These are phyloP conservation scores for Spondyliosoma cantharus DNA, from an alignment of 2,797 vertebrate genomes.

Conservation along the genomic window DNA sequence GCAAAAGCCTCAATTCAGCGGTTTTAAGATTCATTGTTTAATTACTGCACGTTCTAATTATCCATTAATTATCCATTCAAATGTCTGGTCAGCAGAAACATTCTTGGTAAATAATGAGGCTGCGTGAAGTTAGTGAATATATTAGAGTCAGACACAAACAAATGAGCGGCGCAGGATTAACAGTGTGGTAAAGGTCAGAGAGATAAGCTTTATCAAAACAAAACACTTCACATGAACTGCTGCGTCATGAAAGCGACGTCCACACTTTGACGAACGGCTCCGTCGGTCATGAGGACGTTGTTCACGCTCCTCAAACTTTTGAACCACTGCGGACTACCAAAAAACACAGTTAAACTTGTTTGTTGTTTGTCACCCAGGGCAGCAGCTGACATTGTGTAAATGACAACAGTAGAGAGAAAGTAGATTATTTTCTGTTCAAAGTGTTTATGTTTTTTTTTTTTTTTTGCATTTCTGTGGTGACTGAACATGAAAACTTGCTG, in stretches of 20 bases:
- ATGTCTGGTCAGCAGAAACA: constrained; percentile 75
- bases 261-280: background rate
- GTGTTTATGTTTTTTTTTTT: background rate
- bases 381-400: background rate
- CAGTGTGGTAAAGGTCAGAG: constrained; percentile 57
- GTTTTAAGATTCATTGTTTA: constrained; percentile 65
- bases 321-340: no score
- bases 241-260: constrained; percentile 9
- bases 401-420: background rate
- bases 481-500: background rate
- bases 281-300: background rate
- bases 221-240: constrained; percentile 31
- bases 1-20: constrained; percentile 60
- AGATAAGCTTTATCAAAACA: constrained; percentile 44
- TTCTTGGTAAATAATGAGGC: constrained; percentile 69
- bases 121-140: constrained; percentile 59
- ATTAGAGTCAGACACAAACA: constrained; percentile 59
- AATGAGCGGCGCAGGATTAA: constrained; percentile 42
- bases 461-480: constrained; percentile 5
- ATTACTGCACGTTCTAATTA: constrained; percentile 69
- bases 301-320: background rate
- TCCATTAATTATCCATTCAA: constrained; percentile 71
- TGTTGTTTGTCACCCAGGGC: background rate
- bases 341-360: background rate
- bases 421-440: background rate